Base-by-base conservation (phyloP, 2,113 vertebrate genomes). In the Crotophaga sulcirostris region DNA sequence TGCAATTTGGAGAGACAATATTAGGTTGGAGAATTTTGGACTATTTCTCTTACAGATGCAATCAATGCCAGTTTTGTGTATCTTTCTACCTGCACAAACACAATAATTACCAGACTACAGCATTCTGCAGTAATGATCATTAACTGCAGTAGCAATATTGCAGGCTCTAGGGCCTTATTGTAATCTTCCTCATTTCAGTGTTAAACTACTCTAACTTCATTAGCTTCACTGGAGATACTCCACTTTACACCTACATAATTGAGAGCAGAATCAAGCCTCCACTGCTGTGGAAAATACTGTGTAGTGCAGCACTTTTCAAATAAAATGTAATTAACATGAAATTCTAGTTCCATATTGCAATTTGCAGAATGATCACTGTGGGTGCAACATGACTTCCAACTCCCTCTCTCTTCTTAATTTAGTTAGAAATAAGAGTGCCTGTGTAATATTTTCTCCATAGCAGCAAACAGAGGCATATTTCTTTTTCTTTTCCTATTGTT, bases 281-380 rank as follows among this genome's bases (percentile, higher is more conserved):
- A 96, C 88, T 91, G 92, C 96, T 96, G 85, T 89, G 90, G 93
- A 95, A 93, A 96, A 94, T 90, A 93, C 85, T 84, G 88, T 95
- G 90, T 87, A 96, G 92, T 78, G 96, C 80, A 92, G 94, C 90
- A 90, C 94, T 94, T 93, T 93, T 95, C 82, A 96, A 96, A 95
- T 93, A 93, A 96, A 96, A 95, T 94, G 95, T 95, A 97, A 96
- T 97, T 96, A 96, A 96, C 92, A 81, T 40, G 91, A 96, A 96
- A 96, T 93, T 93, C 89, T 96, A 96, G 91, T 94, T 95, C 91
- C 91, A 94, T 95, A 96, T 73, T 97, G 95, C 94, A 96, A 95
- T 96, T 96, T 96, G 85, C 93, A 94, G 91, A 96, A 96, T 83
- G 94, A 95, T 95, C 95, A 96, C 87, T 97, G 94, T 90, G 94